Evolutionary conservation across 1,140 invertebrate genomes (phyloP), one percentile per base, ranked within the genome.

Genomic region (Drosophila parabipectinata): DNA sequence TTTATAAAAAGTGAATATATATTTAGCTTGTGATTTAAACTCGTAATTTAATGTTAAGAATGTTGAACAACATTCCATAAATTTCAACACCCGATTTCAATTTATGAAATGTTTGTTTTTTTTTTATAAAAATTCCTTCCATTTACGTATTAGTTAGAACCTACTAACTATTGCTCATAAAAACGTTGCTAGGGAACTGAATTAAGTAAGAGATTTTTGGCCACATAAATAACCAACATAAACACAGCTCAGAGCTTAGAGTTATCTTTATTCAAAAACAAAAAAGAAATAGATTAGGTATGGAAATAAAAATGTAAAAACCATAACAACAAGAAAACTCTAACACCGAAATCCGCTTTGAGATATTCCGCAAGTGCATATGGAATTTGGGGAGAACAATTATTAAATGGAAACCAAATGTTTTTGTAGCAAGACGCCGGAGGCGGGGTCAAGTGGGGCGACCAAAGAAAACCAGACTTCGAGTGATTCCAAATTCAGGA

Each of bases 361-460:
- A 67, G 57, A 78, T 61, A 54, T 71, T 60, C 59, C 37, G 50
- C 55, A 66, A 84, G 37, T 51, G 72, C 75, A 82, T 61, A 79
- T 74, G 75, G 76, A 66, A 76, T 63, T 79, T 79, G 57, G 47
- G 60, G 21, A 74, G 63, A 79, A 60, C 71, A 88, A 85, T 85
- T 88, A 85, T 85, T 87, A 82, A 72, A 82, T 88, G 68, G 66
- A 68, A 62, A 87, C 54, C 69, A 48, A 78, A 45, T 87, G 82
- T 67, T 85, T 67, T 85, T 81, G 63, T 48, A 74, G 47, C 34
- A 87, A 63, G 80, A 81, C 77, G 60, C 74, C 24, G 15, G 48
- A 30, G 60, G 77, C 50, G 44, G 47, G 67, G 79, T 60, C 79
- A 78, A 68, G 51, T 61, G 44, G 55, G 48, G 41, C 15, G 51